Evolutionary conservation across 30 jellyfish, hydroid and myxozoan species (phyloP).

Genomic region (Aurelia sp.): DNA sequence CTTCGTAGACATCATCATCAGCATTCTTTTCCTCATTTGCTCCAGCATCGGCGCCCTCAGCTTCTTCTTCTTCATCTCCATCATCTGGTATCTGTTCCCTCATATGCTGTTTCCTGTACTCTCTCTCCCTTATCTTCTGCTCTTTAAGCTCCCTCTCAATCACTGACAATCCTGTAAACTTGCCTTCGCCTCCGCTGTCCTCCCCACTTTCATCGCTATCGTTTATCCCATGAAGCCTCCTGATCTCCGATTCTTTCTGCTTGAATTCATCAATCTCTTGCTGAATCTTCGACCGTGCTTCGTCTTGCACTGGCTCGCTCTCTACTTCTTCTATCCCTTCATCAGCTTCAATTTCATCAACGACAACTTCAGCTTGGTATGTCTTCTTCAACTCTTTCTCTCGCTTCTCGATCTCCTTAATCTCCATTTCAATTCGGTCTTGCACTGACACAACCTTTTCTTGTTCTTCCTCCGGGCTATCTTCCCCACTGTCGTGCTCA

Average conservation of each 20-base stretch:
- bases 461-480: constrained; percentile 35
- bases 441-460: constrained; percentile 42
- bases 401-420: constrained; percentile 60
- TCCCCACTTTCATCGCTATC: constrained; percentile 39
- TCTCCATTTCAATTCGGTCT: constrained; percentile 67
- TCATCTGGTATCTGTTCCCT: background rate
- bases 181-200: constrained; percentile 13
- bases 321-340: constrained; percentile 30
- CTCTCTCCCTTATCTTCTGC: constrained; percentile 55
- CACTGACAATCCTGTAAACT: constrained; percentile 8
- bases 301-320: background rate
- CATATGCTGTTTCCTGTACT: constrained; percentile 43
- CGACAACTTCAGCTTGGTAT: constrained; percentile 21
- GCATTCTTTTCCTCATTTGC: background rate
- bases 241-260: constrained; percentile 57
- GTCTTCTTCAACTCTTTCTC: constrained; percentile 52
- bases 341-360: constrained; percentile 4
- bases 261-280: constrained; percentile 73
- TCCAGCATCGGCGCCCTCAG: background rate
- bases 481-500: constrained; percentile 61
- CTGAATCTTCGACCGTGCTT: constrained; percentile 55
- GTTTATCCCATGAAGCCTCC: constrained; percentile 53
- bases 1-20: constrained; percentile 2
- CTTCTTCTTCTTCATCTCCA: constrained; percentile 1
- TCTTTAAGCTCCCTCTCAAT: constrained; percentile 67